Conservation (phyloP, 2,113 vertebrate genomes). For the Prietella phreatophila region DNA sequence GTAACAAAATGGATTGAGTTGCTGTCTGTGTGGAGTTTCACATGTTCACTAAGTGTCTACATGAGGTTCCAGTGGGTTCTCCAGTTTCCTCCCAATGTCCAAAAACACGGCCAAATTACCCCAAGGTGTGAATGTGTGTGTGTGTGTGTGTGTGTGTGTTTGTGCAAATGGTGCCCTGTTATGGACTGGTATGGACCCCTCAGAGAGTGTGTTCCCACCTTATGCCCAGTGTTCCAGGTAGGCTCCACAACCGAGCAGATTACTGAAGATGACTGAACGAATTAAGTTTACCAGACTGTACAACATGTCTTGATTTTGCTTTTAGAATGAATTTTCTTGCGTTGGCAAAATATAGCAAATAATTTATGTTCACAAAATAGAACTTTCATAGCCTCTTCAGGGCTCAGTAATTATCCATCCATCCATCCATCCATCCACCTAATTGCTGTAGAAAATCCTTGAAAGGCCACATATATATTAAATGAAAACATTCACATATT, state of each 20-base stretch:
- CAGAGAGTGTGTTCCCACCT: neutral
- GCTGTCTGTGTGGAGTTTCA: neutral
- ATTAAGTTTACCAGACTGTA: too few relatives aligned
- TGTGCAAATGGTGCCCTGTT: neutral
- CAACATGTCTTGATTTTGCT: too few relatives aligned
- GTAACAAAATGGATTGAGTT: neutral
- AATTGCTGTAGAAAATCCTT: neutral
- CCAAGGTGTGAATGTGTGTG: neutral
- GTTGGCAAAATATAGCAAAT: too few relatives aligned
- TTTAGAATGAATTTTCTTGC: too few relatives aligned
- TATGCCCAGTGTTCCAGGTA: neutral
- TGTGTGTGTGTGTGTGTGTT: neutral
- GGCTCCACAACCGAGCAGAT: neutral
- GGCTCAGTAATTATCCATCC: neutral
- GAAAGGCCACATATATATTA: neutral
- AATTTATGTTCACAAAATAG: too few relatives aligned
- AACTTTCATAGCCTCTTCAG: too few relatives aligned
- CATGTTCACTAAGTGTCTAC: neutral
- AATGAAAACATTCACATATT: neutral
- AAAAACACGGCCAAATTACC: neutral
- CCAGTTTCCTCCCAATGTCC: neutral
- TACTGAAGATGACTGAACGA: neutral
- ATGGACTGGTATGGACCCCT: neutral
- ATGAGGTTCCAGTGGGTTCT: neutral
- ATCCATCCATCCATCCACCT: neutral